Evolutionary conservation across 2,113 vertebrate species (phyloP), one percentile per base, ranked within the genome.

Genomic region (Oncorhynchus nerka): DNA sequence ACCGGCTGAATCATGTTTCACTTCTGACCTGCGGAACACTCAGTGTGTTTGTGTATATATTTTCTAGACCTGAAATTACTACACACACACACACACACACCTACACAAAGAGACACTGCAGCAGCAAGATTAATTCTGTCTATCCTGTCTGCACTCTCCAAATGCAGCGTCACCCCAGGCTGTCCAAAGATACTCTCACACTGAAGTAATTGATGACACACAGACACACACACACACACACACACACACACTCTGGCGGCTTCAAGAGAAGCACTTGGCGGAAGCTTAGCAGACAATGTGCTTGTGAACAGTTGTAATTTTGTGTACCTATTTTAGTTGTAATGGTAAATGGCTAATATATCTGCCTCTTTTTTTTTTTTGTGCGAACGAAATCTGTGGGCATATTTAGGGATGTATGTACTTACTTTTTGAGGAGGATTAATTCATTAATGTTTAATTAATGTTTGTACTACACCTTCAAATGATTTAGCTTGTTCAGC

Each of bases 1-100:
- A 30, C 75, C n/a, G 0, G 78, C 80, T 70, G 77, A 76, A 76
- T 68, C 73, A 65, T 26, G 30, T 39, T 75, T 83, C 65, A 75
- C 85, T 80, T 22, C 74, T 83, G 45, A 81, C 79, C 83, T 74
- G 75, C 86, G 86, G 85, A 87, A 89, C 84, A 83, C 84, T 79
- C 74, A 5, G 30, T 32, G 75, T 73, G n/a, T 85, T 68, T 85
- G 57, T 64, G 28, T 85, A 79, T 86, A 85, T 83, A 78, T 85
- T 76, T 83, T 85, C 79, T 75, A 78, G 57, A 71, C 57, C 72
- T n/a, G 51, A 57, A 30, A 57, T 32, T 5, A 30, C n/a, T 24
- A 0, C 70, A 70, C 9, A n/a, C 49, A 74, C 45, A 55, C 45
- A 55, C 7, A 70, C 57, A 75, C 59, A 34, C 57, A 70, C 4